phyloP scores from a whole-genome alignment of 2,113 vertebrate genomes.

The Xenotilapia leptura region DNA sequence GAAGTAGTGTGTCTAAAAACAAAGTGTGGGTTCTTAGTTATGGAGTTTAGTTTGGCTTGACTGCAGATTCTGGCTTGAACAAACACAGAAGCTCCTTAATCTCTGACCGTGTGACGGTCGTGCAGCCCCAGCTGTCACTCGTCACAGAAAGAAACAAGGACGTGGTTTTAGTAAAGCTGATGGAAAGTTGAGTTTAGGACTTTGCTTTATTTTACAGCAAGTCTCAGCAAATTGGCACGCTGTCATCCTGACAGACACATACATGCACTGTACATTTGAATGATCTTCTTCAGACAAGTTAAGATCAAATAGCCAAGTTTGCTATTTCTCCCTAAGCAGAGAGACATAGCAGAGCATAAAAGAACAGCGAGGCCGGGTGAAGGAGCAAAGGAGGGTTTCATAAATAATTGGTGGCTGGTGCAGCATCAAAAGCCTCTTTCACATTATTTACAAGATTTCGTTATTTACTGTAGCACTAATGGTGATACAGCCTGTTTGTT shows the following conservation, averaged over 20 bases:
- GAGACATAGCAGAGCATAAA: neutral
- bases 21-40: conserved; percentile 1
- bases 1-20: neutral
- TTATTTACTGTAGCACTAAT: neutral
- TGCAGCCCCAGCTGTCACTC: neutral
- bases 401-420: conserved; percentile 10
- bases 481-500: neutral
- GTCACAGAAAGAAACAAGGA: neutral
- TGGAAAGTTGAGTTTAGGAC: neutral
- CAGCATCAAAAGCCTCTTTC: conserved; percentile 3
- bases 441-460: neutral
- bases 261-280: neutral
- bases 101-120: neutral
- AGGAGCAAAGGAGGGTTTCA: neutral
- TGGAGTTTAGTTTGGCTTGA: conserved; percentile 1
- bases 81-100: neutral
- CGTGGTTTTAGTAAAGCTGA: neutral
- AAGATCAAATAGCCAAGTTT: neutral
- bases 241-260: neutral
- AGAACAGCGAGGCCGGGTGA: neutral
- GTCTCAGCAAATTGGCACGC: neutral
- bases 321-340: neutral
- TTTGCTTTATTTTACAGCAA: neutral
- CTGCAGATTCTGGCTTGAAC: neutral
- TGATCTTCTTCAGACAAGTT: neutral